These are phyloP conservation scores for Oedothorax gibbosus DNA, from an alignment of 1,140 invertebrate species.

Conservation along the genomic window DNA sequence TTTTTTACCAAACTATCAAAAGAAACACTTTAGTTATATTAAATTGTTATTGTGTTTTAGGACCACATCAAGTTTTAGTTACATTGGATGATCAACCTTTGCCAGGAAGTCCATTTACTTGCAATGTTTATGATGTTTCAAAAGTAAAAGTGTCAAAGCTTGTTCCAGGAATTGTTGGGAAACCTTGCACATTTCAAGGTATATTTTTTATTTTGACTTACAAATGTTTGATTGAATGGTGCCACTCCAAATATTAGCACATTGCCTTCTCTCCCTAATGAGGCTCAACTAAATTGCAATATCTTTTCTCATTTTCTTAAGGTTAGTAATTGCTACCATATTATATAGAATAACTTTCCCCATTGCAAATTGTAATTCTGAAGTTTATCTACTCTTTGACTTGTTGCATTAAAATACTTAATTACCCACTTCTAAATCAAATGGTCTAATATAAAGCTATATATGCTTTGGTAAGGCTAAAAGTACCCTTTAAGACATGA, in stretches of 20 bases:
- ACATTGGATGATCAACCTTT: constrained; percentile 84
- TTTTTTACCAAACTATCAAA: neutral
- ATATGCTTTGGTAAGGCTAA: no score
- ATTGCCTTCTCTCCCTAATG: no score
- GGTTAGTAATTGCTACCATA: no score
- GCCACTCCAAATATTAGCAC: neutral
- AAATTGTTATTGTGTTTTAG: constrained; percentile 65
- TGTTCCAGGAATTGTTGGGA: constrained; percentile 70
- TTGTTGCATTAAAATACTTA: no score
- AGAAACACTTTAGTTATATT: neutral
- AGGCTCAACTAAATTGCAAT: no score
- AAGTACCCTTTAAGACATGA: no score
- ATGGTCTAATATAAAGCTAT: no score
- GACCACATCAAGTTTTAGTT: constrained; percentile 85
- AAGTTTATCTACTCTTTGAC: no score
- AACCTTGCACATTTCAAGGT: constrained; percentile 69
- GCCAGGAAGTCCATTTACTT: constrained; percentile 90
- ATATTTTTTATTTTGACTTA: constrained; percentile 37
- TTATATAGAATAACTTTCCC: no score
- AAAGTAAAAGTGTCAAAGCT: constrained; percentile 85
- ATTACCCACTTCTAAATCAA: no score
- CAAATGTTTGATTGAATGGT: neutral
- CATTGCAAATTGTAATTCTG: no score
- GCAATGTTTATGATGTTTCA: constrained; percentile 91
- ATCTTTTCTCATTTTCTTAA: no score